Base-by-base conservation (phyloP, 2,113 vertebrate species). In the Myiagra hebetior region DNA sequence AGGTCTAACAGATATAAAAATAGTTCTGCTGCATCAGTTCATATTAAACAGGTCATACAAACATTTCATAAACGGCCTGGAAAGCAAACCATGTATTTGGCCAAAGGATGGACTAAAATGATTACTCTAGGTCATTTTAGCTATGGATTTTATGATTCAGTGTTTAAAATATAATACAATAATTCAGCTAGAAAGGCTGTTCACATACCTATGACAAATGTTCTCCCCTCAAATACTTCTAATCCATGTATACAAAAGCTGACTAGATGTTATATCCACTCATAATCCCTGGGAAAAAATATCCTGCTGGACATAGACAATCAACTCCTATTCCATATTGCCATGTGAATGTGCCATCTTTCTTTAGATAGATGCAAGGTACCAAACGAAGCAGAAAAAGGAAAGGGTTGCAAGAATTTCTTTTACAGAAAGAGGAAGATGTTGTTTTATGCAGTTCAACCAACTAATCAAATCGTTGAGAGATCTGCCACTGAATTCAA, bases 301-400 rank as follows among this genome's bases (percentile, higher is more conserved):
- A 91, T 90, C 82, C 67, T 95, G 82, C 85, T 93, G 91, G 93
- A 95, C 95, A 85, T 24, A 89, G 94, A 78, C 84, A 94, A 96
- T 93, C 94, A 95, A 93, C 64, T 96, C 63, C 82, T 87, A 91
- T 91, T 93, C 91, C 62, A 85, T 76, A 76, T 42, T 50, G 37
- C 67, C 85, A 47, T 15, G 30, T 85, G 53, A 93, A 95, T 95
- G 72, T 93, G 89, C 84, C 94, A 83, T 80, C 89, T 95, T 92
- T 59, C 91, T 80, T 95, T 81, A 95, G 59, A 77, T 9, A 89
- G 83, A 95, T 30, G 68, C 55, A 90, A 96, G 75, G 67, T 46
- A 70, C 77, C 78, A 95, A 95, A 85, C 2, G 63, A 90, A 96
- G 93, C 93, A 95, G 94, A 96, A 96, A 96, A 97, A 91, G 35